Evolutionary conservation across 2,113 vertebrate genomes (phyloP), one percentile per base, ranked within the genome.

Genomic region (Xerus inauris): DNA sequence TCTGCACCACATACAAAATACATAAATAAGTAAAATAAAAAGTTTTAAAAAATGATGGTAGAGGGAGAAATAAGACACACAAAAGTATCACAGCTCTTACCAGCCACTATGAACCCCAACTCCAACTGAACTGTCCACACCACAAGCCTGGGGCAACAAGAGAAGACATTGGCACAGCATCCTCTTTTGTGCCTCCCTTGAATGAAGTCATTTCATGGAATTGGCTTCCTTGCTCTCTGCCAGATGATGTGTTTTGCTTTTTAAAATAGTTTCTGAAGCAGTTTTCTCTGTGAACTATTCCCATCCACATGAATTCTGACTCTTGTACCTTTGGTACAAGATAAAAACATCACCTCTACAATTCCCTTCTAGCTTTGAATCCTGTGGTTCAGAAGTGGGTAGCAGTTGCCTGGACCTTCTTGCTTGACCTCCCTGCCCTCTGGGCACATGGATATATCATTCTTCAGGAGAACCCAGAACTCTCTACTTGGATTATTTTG

Each of bases 81-180:
- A 65, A 71, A 11, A 1, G 4, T 30, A 20, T 20, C 11, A n/a
- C 6, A 17, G 2, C 14, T 73, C 1, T 73, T 32, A 19, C 8
- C 12, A 2, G 19, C 4, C 9, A 19, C n/a, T 42, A 72, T 35
- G 10, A 77, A 0, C 19, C 11, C 35, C 22, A n/a, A 0, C 24
- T 20, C 35, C 26, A 38, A 35, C 7, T 28, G 35, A 49, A 81
- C 5, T 1, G 7, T 49, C 24, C 11, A 22, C 9, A 40, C 51
- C 0, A 0, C 32, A 2, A 32, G 45, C 22, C 28, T 12, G 3
- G 0, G n/a, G 9, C 13, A 26, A 26, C 28, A 54, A 24, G 17
- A 9, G 59, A 65, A 64, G 2, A 10, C 8, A 0, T 0, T 24
- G 54, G 3, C 13, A 16, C 1, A 3, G 10, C 16, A 4, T 38